Base-by-base conservation (phyloP, 2,888 invertebrate genomes). In the Spisula solida region DNA sequence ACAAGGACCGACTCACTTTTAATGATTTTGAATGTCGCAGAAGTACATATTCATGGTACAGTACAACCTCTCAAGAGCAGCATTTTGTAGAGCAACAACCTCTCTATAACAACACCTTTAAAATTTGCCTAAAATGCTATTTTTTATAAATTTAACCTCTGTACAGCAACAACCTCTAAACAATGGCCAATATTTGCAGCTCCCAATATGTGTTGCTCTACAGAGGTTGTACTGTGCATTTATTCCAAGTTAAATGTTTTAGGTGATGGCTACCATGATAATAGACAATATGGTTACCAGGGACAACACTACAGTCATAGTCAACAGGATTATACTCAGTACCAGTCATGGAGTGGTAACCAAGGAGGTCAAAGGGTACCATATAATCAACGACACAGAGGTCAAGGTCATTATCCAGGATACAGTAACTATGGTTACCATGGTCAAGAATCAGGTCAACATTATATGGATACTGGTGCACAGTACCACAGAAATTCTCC, bases 401-500 rank as follows among this genome's bases (percentile, higher is more conserved):
- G 55, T 80, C 86, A 88, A 84, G 88, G 91, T 29, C 86, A 89
- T 82, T 87, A 48, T 48, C 56, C 85, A 66, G 85, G 83, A 16
- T 81, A 86, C 83, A 88, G 82, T 29, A 86, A 86, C 81, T 88
- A 86, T 55, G 86, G 90, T 60, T 82, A 85, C 70, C 87, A 89
- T 31, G 82, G 87, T 75, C 85, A 84, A 41, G 87, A 90, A 16
- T 41, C 80, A n/a, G 91, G 89, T 48, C 87, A 88, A 83, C 91
- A 88, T 14, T 88, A 89, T 41, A 87, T 92, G 55, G 70, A 90
- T 81, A 41, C 89, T 25, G 85, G 87, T 70, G 91, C 94, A 25
- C 94, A 92, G 14, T 88, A 93, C 47, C 93, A 93, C 14, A 92
- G 92, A 34, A 92, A 92, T 82, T 94, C 94, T 75, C 29, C 94